phyloP scores from a whole-genome alignment of 30 jellyfish, hydroid and myxozoan genomes.

The Hydra vulgaris region DNA sequence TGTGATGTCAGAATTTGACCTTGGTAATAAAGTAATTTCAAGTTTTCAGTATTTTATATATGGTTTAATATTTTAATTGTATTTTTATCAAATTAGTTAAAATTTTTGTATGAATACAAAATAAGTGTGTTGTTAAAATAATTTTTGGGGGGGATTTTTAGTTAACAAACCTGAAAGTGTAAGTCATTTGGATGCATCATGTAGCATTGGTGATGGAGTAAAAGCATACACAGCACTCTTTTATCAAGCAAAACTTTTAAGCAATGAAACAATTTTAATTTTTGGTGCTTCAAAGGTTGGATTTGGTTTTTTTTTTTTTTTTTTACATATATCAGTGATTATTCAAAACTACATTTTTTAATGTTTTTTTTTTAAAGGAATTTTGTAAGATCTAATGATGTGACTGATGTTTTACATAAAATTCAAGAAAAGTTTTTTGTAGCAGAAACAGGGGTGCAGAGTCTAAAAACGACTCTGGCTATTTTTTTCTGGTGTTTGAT shows the following conservation, averaged over 20 bases:
- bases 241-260: constrained; percentile 58
- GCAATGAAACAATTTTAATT: constrained; percentile 62
- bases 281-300: constrained; percentile 61
- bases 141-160: too few species aligned
- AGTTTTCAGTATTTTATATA: too few species aligned
- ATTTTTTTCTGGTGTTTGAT: too few species aligned
- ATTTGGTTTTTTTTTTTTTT: neutral
- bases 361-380: neutral
- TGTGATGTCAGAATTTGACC: constrained; percentile 59
- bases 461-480: too few species aligned
- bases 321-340: neutral
- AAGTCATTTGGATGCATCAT: constrained; percentile 67
- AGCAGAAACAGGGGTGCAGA: too few species aligned
- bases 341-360: neutral
- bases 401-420: too few species aligned
- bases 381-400: neutral
- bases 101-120: too few species aligned
- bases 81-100: too few species aligned
- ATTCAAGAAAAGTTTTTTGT: too few species aligned
- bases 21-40: constrained; percentile 53
- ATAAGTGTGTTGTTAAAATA: too few species aligned
- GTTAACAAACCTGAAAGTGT: constrained; percentile 61
- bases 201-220: constrained; percentile 68
- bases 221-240: constrained; percentile 79
- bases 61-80: too few species aligned